phyloP scores from a whole-genome alignment of 2,888 invertebrate species.

The Chalcis sispes region DNA sequence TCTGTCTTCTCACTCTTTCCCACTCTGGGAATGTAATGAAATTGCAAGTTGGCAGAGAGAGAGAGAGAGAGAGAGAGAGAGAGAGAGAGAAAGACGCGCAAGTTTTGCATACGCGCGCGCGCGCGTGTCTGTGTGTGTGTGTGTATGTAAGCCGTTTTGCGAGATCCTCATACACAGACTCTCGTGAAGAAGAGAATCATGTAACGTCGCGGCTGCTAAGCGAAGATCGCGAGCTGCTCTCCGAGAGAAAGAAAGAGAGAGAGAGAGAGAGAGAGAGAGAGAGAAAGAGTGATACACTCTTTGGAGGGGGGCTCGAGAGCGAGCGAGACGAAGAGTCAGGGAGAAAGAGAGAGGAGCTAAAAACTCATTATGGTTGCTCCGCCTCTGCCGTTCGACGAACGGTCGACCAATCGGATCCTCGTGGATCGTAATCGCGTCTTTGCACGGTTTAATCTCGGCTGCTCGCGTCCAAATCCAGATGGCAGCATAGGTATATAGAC shows the following conservation, averaged over 20 bases:
- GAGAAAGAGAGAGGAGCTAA: constrained; percentile 60
- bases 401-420: constrained; percentile 72
- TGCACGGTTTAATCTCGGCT: constrained; percentile 74
- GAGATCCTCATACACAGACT: too few relatives aligned
- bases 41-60: constrained; percentile 32
- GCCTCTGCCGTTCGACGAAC: constrained; percentile 73
- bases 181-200: too few relatives aligned
- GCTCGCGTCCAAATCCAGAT: constrained; percentile 65
- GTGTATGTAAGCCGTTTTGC: too few relatives aligned
- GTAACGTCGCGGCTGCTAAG: constrained; percentile 4
- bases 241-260: constrained; percentile 1
- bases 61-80: constrained; percentile 3
- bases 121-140: not conserved
- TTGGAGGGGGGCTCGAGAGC: constrained; percentile 32
- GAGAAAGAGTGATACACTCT: constrained; percentile 22
- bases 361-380: constrained; percentile 75
- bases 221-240: constrained; percentile 6
- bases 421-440: constrained; percentile 73
- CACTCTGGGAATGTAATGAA: constrained; percentile 46
- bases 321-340: constrained; percentile 53
- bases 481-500: constrained; percentile 39
- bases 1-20: constrained; percentile 11
- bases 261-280: constrained; percentile 46
- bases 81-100: constrained; percentile 15
- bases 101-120: constrained; percentile 12